These are phyloP conservation scores for Trypoxylon attenuatum DNA, from an alignment of 2,888 invertebrate species.

Conservation along the genomic window DNA sequence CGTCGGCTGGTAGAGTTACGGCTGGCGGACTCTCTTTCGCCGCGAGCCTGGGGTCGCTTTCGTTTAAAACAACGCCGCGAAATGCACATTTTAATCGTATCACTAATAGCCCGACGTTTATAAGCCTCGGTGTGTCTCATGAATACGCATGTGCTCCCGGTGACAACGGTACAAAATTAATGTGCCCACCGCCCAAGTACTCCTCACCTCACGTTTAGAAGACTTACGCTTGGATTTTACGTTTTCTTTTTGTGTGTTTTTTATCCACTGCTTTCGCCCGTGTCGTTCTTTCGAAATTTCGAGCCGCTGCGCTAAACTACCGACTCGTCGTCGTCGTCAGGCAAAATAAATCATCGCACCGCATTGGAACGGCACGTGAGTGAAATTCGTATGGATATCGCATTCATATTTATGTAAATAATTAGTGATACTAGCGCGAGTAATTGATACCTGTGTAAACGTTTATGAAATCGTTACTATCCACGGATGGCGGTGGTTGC, in stretches of 20 bases:
- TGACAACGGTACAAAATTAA: constrained; percentile 64
- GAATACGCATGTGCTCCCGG: constrained; percentile 64
- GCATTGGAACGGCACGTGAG: not conserved
- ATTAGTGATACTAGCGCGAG: constrained; percentile 31
- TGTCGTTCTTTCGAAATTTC: not conserved
- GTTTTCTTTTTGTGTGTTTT: constrained; percentile 27
- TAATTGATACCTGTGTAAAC: constrained; percentile 47
- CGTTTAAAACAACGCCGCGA: constrained; percentile 63
- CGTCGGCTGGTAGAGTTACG: constrained; percentile 44
- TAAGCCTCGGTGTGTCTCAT: constrained; percentile 68
- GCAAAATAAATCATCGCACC: too few species aligned
- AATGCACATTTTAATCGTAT: constrained; percentile 71
- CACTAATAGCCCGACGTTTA: constrained; percentile 68
- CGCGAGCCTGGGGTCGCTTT: constrained; percentile 12
- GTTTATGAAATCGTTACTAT: constrained; percentile 16
- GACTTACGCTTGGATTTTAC: constrained; percentile 34
- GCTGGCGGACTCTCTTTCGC: too few species aligned
- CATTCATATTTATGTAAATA: constrained; percentile 52
- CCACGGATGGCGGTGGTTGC: not conserved
- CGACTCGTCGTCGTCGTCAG: too few species aligned
- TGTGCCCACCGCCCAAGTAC: constrained; percentile 58
- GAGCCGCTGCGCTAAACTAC: not conserved
- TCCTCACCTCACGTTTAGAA: constrained; percentile 22
- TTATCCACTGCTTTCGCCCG: not conserved
- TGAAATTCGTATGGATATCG: constrained; percentile 26